Evolutionary conservation across 2,888 invertebrate genomes (phyloP), one percentile per base, ranked within the genome.

Genomic region (Agrenia bidenticulata): DNA sequence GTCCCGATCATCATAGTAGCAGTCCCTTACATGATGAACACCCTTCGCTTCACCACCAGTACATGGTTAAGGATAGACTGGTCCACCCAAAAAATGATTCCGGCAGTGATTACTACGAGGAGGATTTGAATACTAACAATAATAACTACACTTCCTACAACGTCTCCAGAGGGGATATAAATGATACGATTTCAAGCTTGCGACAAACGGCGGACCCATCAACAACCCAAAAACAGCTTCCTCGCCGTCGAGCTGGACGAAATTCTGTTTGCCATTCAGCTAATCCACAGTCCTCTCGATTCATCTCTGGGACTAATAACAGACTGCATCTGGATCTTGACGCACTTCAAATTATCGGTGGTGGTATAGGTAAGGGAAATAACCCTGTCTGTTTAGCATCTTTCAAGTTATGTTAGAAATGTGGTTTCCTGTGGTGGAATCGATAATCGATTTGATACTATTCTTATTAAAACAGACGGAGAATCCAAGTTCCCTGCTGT

Each of bases 1-100:
- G 89, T 60, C 89, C 89, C 65, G 90, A 90, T 80, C 5, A 45
- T 19, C 45, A 45, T n/a, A n/a, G 45, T 5, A 15, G 39, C 15
- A 15, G 19, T 19, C 9, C 5, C 5, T 5, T 45, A 15, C 45
- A 45, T 15, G n/a, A 45, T n/a, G n/a, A 5, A 17, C 45, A 45
- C n/a, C 45, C 5, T 19, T 45, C 45, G n/a, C 5, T 45, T n/a
- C 5, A 45, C 5, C 5, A 45, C 45, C 45, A 45, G 15, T 19
- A 15, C 19, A 15, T 45, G 15, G 21, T 24, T 39, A 63, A 53
- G 7, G 50, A 63, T 21, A 68, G 64, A 64, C 63, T 65, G 55
- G 23, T 26, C 23, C 15, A n/a, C 11, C 56, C 54, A 45, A 23
- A 27, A 21, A 56, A 56, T 19, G 45, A 19, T 45, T 45, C 45